Conservation (phyloP, 2,888 invertebrate species). For the Anarsia innoxiella region DNA sequence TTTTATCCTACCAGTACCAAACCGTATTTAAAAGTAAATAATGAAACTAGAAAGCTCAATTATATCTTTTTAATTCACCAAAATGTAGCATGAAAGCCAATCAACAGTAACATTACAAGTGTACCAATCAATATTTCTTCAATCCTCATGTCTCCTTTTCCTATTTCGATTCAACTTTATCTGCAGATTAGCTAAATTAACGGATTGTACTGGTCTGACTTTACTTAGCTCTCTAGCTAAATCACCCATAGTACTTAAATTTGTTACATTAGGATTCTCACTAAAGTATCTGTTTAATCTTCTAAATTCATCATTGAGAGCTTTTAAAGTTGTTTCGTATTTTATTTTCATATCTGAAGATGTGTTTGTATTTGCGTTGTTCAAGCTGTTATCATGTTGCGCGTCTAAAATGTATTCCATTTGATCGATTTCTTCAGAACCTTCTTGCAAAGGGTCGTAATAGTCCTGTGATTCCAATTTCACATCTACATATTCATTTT, state of each 20-base stretch:
- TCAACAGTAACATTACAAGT: too few relatives aligned
- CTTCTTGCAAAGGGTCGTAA: conserved; percentile 22
- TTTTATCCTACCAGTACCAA: too few relatives aligned
- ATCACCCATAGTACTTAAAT: conserved; percentile 28
- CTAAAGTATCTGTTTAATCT: conserved; percentile 30
- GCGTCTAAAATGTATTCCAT: neutral
- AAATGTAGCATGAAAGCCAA: too few relatives aligned
- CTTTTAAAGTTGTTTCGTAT: conserved; percentile 23
- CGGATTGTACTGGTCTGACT: conserved; percentile 25
- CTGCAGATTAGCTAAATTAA: conserved; percentile 19
- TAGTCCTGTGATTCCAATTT: conserved; percentile 16
- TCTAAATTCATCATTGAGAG: conserved; percentile 30
- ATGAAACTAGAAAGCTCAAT: too few relatives aligned
- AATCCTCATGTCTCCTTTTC: conserved; percentile 3
- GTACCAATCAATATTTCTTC: neutral
- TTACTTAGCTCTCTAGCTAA: conserved; percentile 29
- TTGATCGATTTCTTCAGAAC: neutral
- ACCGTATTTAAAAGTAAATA: too few relatives aligned
- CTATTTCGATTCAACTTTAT: conserved; percentile 15
- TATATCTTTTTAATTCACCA: neutral
- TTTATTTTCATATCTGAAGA: conserved; percentile 14
- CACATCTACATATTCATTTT: conserved; percentile 16
- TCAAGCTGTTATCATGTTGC: too few relatives aligned
- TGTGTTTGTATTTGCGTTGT: conserved; percentile 3
- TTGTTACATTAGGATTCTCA: conserved; percentile 27